Percentiles rank a stretch among this genome's conserved stretches.
phyloP scores from a whole-genome alignment of 2,797 vertebrate genomes.

The Melanotaenia trifasciata region DNA sequence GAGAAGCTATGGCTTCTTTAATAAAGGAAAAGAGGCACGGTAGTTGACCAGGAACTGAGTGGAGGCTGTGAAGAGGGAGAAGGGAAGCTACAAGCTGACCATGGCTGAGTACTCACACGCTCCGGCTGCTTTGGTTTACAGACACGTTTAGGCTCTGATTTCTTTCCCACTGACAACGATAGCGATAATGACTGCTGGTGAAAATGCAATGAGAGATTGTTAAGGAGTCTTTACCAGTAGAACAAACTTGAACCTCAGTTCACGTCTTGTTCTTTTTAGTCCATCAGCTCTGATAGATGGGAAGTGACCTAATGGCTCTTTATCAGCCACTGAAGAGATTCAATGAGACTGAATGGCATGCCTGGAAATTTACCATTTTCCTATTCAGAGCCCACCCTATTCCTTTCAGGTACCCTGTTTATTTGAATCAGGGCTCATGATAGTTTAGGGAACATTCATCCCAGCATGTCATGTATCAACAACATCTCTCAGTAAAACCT shows the following conservation, averaged over 20 bases:
- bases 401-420: background rate
- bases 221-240: constrained; percentile 48
- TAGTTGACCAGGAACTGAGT: constrained; percentile 78
- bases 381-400: background rate
- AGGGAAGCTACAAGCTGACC: constrained; percentile 66
- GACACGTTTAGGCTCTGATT: constrained; percentile 83
- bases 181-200: constrained; percentile 84
- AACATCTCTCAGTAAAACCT: too few relatives aligned
- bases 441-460: too few relatives aligned
- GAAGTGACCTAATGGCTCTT: constrained; percentile 3
- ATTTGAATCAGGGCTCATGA: too few relatives aligned
- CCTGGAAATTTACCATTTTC: background rate
- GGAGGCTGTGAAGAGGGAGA: constrained; percentile 58
- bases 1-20: constrained; percentile 59
- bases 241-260: constrained; percentile 26
- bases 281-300: constrained; percentile 10
- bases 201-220: constrained; percentile 80
- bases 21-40: constrained; percentile 60
- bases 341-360: background rate
- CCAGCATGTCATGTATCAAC: too few relatives aligned
- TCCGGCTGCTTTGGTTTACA: constrained; percentile 84
- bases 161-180: constrained; percentile 85
- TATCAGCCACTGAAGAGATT: constrained; percentile 20
- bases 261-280: constrained; percentile 14
- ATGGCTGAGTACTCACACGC: constrained; percentile 85